A percentile compares a stretch with the other conserved stretches of the same genome.
Evolutionary conservation across 1,140 invertebrate species (phyloP).

Genomic region (Habropoda laboriosa): DNA sequence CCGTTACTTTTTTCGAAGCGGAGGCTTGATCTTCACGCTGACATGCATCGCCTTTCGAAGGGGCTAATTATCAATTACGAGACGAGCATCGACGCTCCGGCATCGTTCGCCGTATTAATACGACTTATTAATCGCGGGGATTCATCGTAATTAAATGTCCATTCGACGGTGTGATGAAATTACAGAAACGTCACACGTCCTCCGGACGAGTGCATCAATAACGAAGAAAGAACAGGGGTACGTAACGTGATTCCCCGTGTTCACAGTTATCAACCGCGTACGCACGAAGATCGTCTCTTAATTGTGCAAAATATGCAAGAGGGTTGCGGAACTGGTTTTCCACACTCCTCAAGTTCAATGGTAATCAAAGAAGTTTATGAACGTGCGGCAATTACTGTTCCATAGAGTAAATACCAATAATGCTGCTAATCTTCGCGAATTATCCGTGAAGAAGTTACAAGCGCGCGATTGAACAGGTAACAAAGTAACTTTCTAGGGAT

Average conservation of each 20-base stretch:
- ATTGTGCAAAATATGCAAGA: not conserved
- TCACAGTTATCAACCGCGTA: not conserved
- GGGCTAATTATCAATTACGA: slow-evolving; percentile 10
- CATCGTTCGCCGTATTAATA: too few relatives aligned
- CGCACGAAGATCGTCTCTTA: not conserved
- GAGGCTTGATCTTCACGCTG: not conserved
- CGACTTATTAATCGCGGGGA: not conserved
- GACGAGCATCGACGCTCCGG: not conserved
- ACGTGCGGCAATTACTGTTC: not conserved
- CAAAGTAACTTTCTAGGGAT: not conserved
- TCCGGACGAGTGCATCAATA: not conserved
- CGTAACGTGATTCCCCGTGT: not conserved
- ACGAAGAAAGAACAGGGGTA: too few relatives aligned
- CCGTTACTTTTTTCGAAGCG: not conserved
- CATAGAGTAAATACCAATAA: not conserved
- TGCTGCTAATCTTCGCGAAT: not conserved
- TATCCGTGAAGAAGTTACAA: not conserved
- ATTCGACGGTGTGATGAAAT: not conserved
- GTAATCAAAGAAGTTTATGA: not conserved
- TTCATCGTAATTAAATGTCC: not conserved
- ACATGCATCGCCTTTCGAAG: not conserved
- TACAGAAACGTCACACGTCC: not conserved
- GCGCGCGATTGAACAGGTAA: not conserved
- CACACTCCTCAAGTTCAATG: too few relatives aligned
- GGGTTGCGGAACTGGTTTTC: slow-evolving; percentile 6